phyloP scores from a whole-genome alignment of 2,113 vertebrate genomes.

The Aythya baeri region DNA sequence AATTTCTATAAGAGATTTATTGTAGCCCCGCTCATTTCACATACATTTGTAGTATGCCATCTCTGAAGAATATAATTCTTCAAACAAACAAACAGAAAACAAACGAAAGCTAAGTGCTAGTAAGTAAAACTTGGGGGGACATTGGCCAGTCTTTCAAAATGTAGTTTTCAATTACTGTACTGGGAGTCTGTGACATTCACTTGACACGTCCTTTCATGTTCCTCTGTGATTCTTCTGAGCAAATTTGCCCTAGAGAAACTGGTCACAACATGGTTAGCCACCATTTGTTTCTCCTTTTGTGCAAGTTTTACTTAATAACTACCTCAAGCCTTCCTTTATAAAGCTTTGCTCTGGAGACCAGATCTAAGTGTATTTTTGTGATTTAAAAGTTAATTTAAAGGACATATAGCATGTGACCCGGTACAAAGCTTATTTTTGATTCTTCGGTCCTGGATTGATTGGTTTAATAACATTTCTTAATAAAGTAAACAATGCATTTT shows the following conservation, averaged over 20 bases:
- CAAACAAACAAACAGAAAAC: background rate
- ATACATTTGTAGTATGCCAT: background rate
- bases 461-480: conserved; percentile 53
- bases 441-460: conserved; percentile 35
- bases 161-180: background rate
- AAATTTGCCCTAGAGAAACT: background rate
- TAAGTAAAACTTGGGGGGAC: background rate
- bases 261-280: background rate
- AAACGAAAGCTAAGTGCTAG: background rate
- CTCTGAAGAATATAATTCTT: background rate
- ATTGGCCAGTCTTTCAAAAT: background rate
- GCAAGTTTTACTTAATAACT: background rate
- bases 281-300: background rate
- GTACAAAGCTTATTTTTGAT: background rate
- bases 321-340: background rate
- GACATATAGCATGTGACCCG: background rate
- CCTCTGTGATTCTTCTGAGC: background rate
- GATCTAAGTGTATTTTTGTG: background rate
- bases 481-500: conserved; percentile 18
- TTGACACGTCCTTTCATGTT: background rate
- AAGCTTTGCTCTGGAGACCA: background rate
- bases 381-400: conserved; percentile 42
- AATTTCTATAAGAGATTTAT: background rate
- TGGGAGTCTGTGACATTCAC: background rate
- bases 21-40: background rate